These are phyloP conservation scores for Lineus longissimus DNA, from an alignment of 1,140 invertebrate species.

Conservation along the genomic window DNA sequence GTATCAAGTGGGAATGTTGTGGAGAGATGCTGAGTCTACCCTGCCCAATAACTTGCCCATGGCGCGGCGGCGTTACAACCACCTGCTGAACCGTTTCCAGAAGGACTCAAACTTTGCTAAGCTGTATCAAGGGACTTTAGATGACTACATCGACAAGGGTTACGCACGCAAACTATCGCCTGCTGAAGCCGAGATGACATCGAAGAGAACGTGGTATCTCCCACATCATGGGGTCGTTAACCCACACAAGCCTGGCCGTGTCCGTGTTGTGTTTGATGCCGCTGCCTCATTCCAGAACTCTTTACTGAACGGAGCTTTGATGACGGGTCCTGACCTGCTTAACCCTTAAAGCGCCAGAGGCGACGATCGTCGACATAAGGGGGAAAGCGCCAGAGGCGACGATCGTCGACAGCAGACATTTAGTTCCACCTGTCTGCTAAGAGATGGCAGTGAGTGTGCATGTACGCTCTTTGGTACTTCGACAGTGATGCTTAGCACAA, in stretches of 20 bases:
- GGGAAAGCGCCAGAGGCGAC: no score
- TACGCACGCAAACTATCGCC: neutral
- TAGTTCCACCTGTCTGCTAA: no score
- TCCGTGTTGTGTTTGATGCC: neutral
- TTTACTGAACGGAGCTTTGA: constrained; percentile 23
- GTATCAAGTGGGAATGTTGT: constrained; percentile 5
- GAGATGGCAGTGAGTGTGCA: no score
- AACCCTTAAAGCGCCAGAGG: no score
- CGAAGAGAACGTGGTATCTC: neutral
- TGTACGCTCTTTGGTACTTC: no score
- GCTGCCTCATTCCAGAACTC: constrained; percentile 7
- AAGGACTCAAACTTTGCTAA: neutral
- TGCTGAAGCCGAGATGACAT: neutral
- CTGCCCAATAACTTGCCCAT: neutral
- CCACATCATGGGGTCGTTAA: neutral
- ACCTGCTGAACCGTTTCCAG: neutral
- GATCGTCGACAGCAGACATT: no score
- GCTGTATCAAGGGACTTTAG: neutral
- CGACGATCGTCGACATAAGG: no score
- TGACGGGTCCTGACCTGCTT: constrained; percentile 42
- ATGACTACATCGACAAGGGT: neutral
- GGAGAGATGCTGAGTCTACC: neutral
- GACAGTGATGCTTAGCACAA: no score
- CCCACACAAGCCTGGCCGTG: constrained; percentile 4
- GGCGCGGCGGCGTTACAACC: neutral